These are phyloP conservation scores for Limenitis arthemis DNA, from an alignment of 2,888 invertebrate species.

Conservation along the genomic window DNA sequence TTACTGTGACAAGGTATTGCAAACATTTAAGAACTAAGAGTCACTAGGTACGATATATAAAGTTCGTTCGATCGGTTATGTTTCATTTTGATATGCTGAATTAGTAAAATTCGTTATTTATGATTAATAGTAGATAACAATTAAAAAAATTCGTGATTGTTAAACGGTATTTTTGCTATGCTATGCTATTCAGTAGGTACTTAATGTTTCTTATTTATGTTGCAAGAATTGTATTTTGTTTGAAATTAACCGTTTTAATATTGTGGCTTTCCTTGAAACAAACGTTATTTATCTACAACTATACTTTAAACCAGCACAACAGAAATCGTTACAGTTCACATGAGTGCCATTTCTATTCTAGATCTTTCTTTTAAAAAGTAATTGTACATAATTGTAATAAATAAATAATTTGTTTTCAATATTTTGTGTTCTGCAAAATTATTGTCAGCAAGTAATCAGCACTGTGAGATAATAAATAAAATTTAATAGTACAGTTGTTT, in stretches of 20 bases:
- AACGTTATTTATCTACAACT: constrained; percentile 16
- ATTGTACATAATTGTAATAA: constrained; percentile 38
- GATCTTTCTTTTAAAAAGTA: constrained; percentile 25
- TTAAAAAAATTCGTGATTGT: constrained; percentile 9
- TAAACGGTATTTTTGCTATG: constrained; percentile 21
- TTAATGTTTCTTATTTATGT: constrained; percentile 28
- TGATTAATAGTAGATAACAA: constrained; percentile 2
- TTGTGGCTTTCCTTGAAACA: constrained; percentile 19
- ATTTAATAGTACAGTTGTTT: constrained; percentile 36
- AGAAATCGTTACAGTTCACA: constrained; percentile 20
- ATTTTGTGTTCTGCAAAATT: constrained; percentile 53
- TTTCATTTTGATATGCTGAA: neutral
- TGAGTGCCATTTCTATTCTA: constrained; percentile 45
- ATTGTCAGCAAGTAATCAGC: constrained; percentile 52
- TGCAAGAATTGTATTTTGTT: constrained; percentile 14
- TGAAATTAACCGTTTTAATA: constrained; percentile 19
- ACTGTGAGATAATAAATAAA: constrained; percentile 60
- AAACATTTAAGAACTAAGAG: neutral
- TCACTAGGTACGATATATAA: neutral
- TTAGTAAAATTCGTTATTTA: neutral
- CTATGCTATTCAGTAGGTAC: constrained; percentile 31
- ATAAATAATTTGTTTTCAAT: constrained; percentile 34
- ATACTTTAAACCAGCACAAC: constrained; percentile 22
- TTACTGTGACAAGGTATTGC: no score
- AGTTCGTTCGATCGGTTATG: neutral